These are phyloP conservation scores for Pseudococcus longispinus DNA, from an alignment of 2,888 invertebrate genomes.

Conservation along the genomic window DNA sequence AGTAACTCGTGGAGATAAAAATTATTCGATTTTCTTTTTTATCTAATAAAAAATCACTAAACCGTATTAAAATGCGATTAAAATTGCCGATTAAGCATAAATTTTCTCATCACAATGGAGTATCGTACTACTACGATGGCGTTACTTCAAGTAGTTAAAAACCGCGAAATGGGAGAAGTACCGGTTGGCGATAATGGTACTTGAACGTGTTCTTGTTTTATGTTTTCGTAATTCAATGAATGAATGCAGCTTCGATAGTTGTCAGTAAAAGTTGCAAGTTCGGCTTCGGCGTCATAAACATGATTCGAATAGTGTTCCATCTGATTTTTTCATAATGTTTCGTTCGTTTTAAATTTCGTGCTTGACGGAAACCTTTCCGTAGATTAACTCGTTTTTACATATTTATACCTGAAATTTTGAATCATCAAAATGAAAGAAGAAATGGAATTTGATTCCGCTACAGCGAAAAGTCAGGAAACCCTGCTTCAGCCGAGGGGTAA, in stretches of 20 bases:
- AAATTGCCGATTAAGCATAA: neutral
- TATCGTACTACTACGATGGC: conserved; percentile 21
- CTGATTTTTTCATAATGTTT: neutral
- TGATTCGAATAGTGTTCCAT: neutral
- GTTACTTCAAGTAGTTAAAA: conserved; percentile 17
- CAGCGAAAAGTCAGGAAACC: conserved; percentile 48
- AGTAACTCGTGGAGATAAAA: neutral
- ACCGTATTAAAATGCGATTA: neutral
- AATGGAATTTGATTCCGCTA: conserved; percentile 51
- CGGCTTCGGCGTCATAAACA: neutral
- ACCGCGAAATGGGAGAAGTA: conserved; percentile 39
- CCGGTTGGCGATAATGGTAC: conserved; percentile 36
- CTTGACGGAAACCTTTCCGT: neutral
- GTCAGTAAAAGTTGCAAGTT: conserved; percentile 37
- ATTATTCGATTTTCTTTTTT: neutral
- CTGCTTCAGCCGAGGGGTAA: conserved; percentile 44
- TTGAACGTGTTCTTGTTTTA: conserved; percentile 30
- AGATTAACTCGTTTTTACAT: neutral
- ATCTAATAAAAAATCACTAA: neutral
- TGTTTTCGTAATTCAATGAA: conserved; percentile 33
- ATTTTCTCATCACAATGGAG: conserved; percentile 16
- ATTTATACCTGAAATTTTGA: neutral
- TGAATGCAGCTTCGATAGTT: conserved; percentile 20
- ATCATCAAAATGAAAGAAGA: conserved; percentile 42
- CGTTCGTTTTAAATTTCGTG: neutral